Percentiles rank a stretch among this genome's conserved stretches.
Evolutionary conservation across 2,888 invertebrate genomes (phyloP).

Genomic region (Rotaria sp.): DNA sequence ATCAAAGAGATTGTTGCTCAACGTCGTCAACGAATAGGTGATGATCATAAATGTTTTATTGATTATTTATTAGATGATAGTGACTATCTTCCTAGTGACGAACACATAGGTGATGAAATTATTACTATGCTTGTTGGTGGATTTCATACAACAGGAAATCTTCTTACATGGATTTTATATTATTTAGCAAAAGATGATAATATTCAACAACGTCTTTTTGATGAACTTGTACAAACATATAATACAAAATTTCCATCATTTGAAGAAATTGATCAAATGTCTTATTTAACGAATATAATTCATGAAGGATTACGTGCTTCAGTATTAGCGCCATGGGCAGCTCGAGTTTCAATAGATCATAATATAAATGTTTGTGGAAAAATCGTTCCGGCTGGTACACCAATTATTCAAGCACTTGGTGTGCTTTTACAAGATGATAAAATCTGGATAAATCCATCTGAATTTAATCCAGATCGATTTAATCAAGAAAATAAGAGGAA

Average conservation of each 20-base stretch:
- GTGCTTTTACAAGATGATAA: slow-evolving; percentile 49
- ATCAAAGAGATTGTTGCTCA: neutral
- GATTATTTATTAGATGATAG: slow-evolving; percentile 42
- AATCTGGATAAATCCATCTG: slow-evolving; percentile 49
- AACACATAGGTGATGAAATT: slow-evolving; percentile 44
- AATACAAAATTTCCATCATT: slow-evolving; percentile 41
- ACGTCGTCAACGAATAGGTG: neutral
- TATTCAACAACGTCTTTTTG: slow-evolving; percentile 49
- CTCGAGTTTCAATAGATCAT: slow-evolving; percentile 48
- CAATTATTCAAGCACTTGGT: slow-evolving; percentile 54
- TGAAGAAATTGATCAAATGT: slow-evolving; percentile 24
- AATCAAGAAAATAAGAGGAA: slow-evolving; percentile 45
- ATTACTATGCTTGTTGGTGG: slow-evolving; percentile 47
- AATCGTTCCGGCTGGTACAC: slow-evolving; percentile 53
- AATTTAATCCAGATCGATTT: slow-evolving; percentile 54
- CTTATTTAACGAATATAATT: slow-evolving; percentile 50
- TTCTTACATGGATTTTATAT: slow-evolving; percentile 53
- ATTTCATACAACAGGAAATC: slow-evolving; percentile 51
- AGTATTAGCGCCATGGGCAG: slow-evolving; percentile 52
- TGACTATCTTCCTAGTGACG: slow-evolving; percentile 39
- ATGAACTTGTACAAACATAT: slow-evolving; percentile 48
- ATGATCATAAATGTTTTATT: slow-evolving; percentile 40
- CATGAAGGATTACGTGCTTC: slow-evolving; percentile 54
- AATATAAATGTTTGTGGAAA: slow-evolving; percentile 54
- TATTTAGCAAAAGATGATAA: slow-evolving; percentile 51